These are phyloP conservation scores for Leucoptera coffeella DNA, from an alignment of 2,888 invertebrate species.

Conservation along the genomic window DNA sequence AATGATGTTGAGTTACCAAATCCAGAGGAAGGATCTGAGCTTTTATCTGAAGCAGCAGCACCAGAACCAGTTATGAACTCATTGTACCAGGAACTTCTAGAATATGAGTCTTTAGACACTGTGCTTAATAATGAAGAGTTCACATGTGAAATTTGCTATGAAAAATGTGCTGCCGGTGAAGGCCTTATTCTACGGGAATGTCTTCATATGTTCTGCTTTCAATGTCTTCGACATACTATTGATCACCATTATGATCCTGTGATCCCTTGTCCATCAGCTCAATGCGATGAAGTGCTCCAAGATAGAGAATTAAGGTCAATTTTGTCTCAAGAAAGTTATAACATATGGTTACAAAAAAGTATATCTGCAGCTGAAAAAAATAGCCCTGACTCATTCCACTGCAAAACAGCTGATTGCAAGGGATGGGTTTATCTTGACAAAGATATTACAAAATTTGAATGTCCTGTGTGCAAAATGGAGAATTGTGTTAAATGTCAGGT, in stretches of 20 bases:
- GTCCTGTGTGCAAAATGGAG: constrained; percentile 71
- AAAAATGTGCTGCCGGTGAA: constrained; percentile 53
- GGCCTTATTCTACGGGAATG: constrained; percentile 82
- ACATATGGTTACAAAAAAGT: constrained; percentile 73
- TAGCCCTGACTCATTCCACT: constrained; percentile 78
- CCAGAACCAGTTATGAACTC: too few species aligned
- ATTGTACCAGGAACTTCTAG: constrained; percentile 59
- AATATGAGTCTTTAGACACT: constrained; percentile 66
- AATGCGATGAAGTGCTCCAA: constrained; percentile 67
- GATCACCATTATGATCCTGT: constrained; percentile 71
- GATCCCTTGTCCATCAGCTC: constrained; percentile 76
- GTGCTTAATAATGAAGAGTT: constrained; percentile 67
- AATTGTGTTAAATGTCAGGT: constrained; percentile 88
- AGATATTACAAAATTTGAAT: constrained; percentile 75
- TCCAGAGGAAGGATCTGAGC: too few species aligned
- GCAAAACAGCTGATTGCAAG: constrained; percentile 81
- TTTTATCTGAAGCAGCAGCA: too few species aligned
- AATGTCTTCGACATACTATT: constrained; percentile 66
- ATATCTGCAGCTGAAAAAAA: constrained; percentile 76
- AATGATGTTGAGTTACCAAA: too few species aligned
- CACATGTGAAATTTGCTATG: constrained; percentile 79
- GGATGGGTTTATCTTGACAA: constrained; percentile 90
- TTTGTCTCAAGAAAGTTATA: constrained; percentile 66
- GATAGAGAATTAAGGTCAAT: constrained; percentile 74
- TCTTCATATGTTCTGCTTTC: constrained; percentile 78